A percentile compares a stretch with the other conserved stretches of the same genome.
These are phyloP conservation scores for Cryptocephalus primarius DNA, from an alignment of 2,888 invertebrate genomes.

Conservation along the genomic window DNA sequence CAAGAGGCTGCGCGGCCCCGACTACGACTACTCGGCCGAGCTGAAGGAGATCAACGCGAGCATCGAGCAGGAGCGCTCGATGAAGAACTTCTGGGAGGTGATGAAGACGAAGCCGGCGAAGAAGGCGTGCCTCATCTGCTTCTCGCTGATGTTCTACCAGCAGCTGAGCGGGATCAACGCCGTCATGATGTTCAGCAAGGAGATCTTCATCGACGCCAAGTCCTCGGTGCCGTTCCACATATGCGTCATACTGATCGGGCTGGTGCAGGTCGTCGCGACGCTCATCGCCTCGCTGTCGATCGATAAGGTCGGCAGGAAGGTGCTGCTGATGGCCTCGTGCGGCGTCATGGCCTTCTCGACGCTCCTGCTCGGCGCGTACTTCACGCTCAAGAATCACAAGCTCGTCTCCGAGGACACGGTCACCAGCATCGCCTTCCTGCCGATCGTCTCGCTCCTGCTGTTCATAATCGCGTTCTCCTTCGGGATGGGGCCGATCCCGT, in stretches of 20 bases:
- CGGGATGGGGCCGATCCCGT: conserved; percentile 80
- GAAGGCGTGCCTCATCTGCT: conserved; percentile 58
- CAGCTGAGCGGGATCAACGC: conserved; percentile 77
- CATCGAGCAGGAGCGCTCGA: conserved; percentile 42
- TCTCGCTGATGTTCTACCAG: conserved; percentile 78
- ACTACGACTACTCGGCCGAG: conserved; percentile 57
- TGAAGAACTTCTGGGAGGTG: conserved; percentile 44
- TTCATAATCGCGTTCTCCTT: conserved; percentile 73
- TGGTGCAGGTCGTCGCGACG: conserved; percentile 68
- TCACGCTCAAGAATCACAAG: conserved; percentile 36
- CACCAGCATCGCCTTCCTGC: conserved; percentile 55
- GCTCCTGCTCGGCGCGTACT: conserved; percentile 58
- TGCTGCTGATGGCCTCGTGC: conserved; percentile 63
- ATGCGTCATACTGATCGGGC: conserved; percentile 45
- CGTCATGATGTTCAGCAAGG: conserved; percentile 65
- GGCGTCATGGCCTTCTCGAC: conserved; percentile 60
- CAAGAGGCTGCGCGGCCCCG: conserved; percentile 57
- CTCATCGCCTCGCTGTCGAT: conserved; percentile 63
- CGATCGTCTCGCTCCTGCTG: conserved; percentile 57
- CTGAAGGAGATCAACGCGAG: conserved; percentile 32
- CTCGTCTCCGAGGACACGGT: conserved; percentile 36
- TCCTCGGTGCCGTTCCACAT: conserved; percentile 42
- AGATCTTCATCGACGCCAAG: conserved; percentile 59
- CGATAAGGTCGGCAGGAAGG: conserved; percentile 68
- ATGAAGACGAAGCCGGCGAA: conserved; percentile 51